Evolutionary conservation across 2,113 vertebrate genomes (phyloP).

Genomic region (Labrus mixtus): DNA sequence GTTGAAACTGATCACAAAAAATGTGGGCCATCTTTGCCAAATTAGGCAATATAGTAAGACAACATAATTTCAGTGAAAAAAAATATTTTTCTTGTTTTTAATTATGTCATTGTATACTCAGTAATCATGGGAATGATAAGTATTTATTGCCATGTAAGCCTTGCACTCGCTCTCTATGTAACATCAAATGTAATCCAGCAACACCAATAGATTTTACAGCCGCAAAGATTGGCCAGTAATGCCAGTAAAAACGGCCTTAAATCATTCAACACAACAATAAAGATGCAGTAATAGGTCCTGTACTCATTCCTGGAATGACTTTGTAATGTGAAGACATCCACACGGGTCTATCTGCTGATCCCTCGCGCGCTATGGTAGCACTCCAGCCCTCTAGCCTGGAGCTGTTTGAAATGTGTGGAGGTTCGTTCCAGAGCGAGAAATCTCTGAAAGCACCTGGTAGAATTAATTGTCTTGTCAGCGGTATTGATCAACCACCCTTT

Average conservation of each 20-base stretch:
- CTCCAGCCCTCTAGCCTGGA: background rate
- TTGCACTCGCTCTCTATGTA: background rate
- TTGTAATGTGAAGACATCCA: background rate
- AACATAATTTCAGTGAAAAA: too few relatives aligned
- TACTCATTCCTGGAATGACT: constrained; percentile 1
- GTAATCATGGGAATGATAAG: too few relatives aligned
- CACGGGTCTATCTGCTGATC: background rate
- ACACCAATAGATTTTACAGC: background rate
- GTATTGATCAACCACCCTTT: constrained; percentile 68
- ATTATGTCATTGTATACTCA: too few relatives aligned
- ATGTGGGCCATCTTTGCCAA: too few relatives aligned
- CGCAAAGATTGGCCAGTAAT: background rate
- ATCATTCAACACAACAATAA: background rate
- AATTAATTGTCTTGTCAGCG: constrained; percentile 57
- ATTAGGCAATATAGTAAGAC: too few relatives aligned
- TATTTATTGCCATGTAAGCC: background rate
- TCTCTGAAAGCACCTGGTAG: constrained; percentile 47
- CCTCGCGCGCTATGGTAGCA: background rate
- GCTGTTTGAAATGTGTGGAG: constrained; percentile 27
- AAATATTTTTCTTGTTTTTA: too few relatives aligned
- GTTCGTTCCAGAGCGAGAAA: constrained; percentile 7
- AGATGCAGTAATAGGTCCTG: background rate
- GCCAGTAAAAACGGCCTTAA: background rate
- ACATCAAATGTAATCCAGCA: background rate
- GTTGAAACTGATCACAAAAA: too few relatives aligned